Conservation (phyloP, 2,888 invertebrate genomes). For the Uloborus plumipes region DNA sequence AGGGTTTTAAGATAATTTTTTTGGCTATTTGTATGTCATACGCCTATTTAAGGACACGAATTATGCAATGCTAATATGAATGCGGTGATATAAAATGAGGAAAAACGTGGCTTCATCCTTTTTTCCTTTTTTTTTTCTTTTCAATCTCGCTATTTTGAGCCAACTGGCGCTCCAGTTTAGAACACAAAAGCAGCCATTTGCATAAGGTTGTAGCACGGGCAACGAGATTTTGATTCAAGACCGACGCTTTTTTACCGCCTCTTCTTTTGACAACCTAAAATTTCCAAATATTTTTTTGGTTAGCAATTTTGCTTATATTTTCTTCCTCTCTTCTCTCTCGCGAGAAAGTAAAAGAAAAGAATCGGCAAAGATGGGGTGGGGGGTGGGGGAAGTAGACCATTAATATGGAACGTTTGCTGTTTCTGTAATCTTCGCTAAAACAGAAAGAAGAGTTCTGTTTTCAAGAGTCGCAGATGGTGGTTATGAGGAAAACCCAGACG, state of each 20-base stretch:
- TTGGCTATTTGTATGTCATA: too few species aligned
- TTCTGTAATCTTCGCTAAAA: slow-evolving; percentile 53
- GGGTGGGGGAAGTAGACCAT: slow-evolving; percentile 36
- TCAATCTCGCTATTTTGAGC: slow-evolving; percentile 35
- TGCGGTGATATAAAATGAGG: too few species aligned
- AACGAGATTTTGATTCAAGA: slow-evolving; percentile 50
- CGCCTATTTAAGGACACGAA: too few species aligned
- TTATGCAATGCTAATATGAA: too few species aligned
- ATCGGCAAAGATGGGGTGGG: not conserved
- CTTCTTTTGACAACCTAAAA: slow-evolving; percentile 4
- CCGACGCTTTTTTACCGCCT: slow-evolving; percentile 32
- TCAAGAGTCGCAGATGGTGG: slow-evolving; percentile 57
- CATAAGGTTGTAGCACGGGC: slow-evolving; percentile 49
- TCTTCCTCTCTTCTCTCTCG: slow-evolving; percentile 3
- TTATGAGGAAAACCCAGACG: slow-evolving; percentile 49
- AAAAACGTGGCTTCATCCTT: not conserved
- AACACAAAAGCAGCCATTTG: slow-evolving; percentile 35
- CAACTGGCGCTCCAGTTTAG: slow-evolving; percentile 31
- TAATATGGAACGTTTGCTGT: slow-evolving; percentile 58
- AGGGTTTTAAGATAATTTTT: too few species aligned
- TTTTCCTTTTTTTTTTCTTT: slow-evolving; percentile 5
- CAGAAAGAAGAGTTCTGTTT: slow-evolving; percentile 40
- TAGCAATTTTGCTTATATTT: slow-evolving; percentile 9
- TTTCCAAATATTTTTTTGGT: slow-evolving; percentile 13
- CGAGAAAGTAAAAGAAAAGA: slow-evolving; percentile 18